These are phyloP conservation scores for Zonotrichia leucophrys DNA, from an alignment of 2,113 vertebrate species.

Conservation along the genomic window DNA sequence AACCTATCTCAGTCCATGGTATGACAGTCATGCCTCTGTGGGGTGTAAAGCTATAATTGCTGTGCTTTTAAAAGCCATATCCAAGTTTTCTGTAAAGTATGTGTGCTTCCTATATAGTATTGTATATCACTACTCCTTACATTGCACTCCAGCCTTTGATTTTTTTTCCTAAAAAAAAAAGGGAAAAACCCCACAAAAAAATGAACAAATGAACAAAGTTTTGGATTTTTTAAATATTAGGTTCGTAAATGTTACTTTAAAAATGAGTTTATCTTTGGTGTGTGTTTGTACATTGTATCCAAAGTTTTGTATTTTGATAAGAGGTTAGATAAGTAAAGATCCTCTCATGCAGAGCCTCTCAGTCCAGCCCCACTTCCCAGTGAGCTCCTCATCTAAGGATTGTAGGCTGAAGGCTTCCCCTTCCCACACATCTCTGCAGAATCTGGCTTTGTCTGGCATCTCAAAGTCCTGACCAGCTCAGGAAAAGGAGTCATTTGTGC, in stretches of 20 bases:
- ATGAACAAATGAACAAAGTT: not conserved
- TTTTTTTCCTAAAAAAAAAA: not conserved
- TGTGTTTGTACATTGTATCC: not conserved
- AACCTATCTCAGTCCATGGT: not conserved
- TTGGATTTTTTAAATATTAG: not conserved
- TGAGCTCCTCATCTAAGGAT: fast-evolving
- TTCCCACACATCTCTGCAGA: not conserved
- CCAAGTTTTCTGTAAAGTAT: not conserved
- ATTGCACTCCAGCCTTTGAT: not conserved
- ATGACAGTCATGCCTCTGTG: fast-evolving
- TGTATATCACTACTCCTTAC: not conserved
- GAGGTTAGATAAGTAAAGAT: not conserved
- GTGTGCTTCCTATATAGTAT: not conserved
- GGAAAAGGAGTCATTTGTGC: slow-evolving; percentile 39
- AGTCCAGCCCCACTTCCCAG: not conserved
- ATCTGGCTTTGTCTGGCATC: not conserved
- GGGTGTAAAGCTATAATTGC: not conserved
- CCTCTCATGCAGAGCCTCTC: not conserved
- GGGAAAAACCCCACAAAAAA: not conserved
- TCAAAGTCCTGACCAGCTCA: not conserved
- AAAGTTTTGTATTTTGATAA: not conserved
- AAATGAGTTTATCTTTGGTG: not conserved
- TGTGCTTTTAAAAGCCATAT: not conserved
- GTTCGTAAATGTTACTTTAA: not conserved
- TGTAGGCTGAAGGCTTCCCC: not conserved